Percentiles rank a stretch among this genome's conserved stretches.
Conservation (phyloP, 2,888 invertebrate genomes). For the Polymixis lichenea region DNA sequence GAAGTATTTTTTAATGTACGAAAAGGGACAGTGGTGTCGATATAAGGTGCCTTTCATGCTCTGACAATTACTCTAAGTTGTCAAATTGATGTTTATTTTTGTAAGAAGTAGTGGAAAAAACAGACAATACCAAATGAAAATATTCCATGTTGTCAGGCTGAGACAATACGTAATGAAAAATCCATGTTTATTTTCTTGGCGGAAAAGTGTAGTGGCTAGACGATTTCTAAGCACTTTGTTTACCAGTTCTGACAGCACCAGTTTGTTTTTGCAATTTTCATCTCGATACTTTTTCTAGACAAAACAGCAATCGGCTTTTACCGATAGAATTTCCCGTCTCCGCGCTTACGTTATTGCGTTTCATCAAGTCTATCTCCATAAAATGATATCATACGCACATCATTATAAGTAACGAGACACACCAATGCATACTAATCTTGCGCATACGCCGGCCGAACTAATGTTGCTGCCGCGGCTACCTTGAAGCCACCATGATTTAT, state of each 20-base stretch:
- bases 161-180: constrained; percentile 14
- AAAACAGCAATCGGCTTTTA: constrained; percentile 12
- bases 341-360: constrained; percentile 55
- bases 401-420: constrained; percentile 74
- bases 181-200: constrained; percentile 21
- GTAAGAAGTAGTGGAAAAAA: not conserved
- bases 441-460: constrained; percentile 56
- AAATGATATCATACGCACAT: constrained; percentile 76
- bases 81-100: not conserved
- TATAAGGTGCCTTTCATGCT: not conserved
- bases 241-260: not conserved
- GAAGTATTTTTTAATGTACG: constrained; percentile 16
- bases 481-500: constrained; percentile 69
- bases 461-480: constrained; percentile 61
- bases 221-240: constrained; percentile 28
- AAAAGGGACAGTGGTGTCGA: constrained; percentile 16
- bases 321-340: constrained; percentile 14
- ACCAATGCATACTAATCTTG: constrained; percentile 75
- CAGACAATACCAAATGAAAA: not conserved
- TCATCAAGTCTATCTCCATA: constrained; percentile 71
- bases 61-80: not conserved
- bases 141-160: not conserved
- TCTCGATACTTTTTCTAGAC: not conserved
- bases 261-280: not conserved
- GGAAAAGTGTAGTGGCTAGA: constrained; percentile 13